Evolutionary conservation across 2,888 invertebrate genomes (phyloP), one percentile per base, ranked within the genome.

Genomic region (Trissonchulus latispiculum): DNA sequence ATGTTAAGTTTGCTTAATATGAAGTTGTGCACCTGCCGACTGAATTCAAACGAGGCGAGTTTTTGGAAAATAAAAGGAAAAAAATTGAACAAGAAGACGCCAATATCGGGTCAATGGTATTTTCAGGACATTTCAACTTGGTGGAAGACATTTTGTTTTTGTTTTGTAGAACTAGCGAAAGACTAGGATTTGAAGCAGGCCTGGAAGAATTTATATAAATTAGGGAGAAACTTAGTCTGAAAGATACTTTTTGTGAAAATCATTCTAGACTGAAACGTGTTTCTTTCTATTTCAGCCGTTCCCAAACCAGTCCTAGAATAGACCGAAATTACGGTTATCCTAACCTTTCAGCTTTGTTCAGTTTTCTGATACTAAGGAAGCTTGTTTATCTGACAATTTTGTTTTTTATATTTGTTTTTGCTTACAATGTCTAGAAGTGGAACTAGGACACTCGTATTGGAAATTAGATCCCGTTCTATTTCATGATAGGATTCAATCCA

Each of bases 231-330:
- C n/a, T 68, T 3, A 36, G n/a, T 31, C 3, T 68, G n/a, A 32
- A 68, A 36, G 69, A 68, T 68, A 36, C 36, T 36, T 68, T 35
- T n/a, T 3, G 69, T 35, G 31, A 68, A 36, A 68, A 68, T 28
- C 28, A 68, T 64, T 28, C 66, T n/a, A 8, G n/a, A 32, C 8
- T 8, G 66, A 15, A 8, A 18, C 15, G 28, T 15, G 8, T 15
- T 28, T 15, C 8, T 32, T 64, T 64, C 35, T 33, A 15, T 18
- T 64, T 28, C 8, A 15, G 8, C 8, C 8, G 31, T 15, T 33
- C 8, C 31, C 8, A 64, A 15, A 64, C 66, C 18, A 8, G 28
- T 8, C 28, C 66, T 3, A 68, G 69, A 36, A 23, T 68, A 3
- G 69, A 68, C 36, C 33, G 69, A 36, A 68, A 35, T 31, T 68